A percentile compares a stretch with the other conserved stretches of the same genome.
phyloP scores from a whole-genome alignment of 2,888 invertebrate species.

The Oxystoma pomonae region DNA sequence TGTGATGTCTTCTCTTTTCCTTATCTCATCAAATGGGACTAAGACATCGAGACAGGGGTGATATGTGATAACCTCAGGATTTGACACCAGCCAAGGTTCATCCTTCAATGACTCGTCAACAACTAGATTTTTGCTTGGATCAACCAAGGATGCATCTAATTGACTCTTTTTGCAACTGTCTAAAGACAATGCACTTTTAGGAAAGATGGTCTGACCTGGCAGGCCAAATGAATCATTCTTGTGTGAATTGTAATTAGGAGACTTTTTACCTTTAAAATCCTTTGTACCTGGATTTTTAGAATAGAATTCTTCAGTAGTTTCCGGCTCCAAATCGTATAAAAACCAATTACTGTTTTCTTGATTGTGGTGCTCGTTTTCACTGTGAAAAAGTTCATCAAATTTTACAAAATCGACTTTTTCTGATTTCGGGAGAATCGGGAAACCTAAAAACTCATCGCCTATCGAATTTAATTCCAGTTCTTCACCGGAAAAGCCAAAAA shows the following conservation, averaged over 20 bases:
- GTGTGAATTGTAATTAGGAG: no score
- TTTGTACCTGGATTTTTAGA: no score
- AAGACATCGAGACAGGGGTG: conserved; percentile 18
- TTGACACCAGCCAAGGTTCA: conserved; percentile 26
- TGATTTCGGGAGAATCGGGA: not conserved
- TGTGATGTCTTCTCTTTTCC: conserved; percentile 8
- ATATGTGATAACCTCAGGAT: conserved; percentile 15
- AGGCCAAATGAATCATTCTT: conserved; percentile 40
- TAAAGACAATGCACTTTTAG: conserved; percentile 13
- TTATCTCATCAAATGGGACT: conserved; percentile 15
- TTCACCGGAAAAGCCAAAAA: not conserved
- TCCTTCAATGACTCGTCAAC: conserved; percentile 22
- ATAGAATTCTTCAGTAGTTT: not conserved
- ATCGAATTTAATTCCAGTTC: not conserved
- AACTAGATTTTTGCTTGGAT: conserved; percentile 26
- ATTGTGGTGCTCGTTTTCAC: not conserved
- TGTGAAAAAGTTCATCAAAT: not conserved
- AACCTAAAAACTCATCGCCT: not conserved
- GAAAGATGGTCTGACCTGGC: conserved; percentile 38
- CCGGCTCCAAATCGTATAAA: not conserved
- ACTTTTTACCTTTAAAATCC: no score
- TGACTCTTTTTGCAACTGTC: conserved; percentile 16
- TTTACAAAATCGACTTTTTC: not conserved
- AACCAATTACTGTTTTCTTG: not conserved
- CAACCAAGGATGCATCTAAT: conserved; percentile 27